These are phyloP conservation scores for Paradisaea rubra DNA, from an alignment of 2,113 vertebrate species.

Conservation along the genomic window DNA sequence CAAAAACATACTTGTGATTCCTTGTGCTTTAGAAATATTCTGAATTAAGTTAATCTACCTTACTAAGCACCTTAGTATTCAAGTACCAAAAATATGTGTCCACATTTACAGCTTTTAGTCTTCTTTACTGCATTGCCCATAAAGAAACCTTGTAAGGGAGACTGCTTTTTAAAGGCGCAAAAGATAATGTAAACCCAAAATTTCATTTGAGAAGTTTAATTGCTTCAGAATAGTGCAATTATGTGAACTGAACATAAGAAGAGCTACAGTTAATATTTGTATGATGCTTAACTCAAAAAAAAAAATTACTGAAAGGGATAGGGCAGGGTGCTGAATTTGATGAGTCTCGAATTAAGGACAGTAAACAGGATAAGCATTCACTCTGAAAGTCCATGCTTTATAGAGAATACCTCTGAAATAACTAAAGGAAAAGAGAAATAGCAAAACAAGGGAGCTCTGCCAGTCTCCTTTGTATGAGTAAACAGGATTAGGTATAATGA, in stretches of 20 bases:
- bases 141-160: background rate
- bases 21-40: background rate
- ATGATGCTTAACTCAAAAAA: conserved; percentile 43
- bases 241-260: background rate
- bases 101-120: background rate
- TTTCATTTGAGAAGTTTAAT: conserved; percentile 34
- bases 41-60: background rate
- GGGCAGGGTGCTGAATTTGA: conserved; percentile 7
- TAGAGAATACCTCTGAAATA: conserved; percentile 16
- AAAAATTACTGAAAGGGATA: conserved; percentile 46
- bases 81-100: background rate
- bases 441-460: conserved; percentile 19
- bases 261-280: conserved; percentile 31
- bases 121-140: background rate
- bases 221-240: conserved; percentile 43
- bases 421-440: conserved; percentile 9
- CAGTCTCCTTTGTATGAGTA: conserved; percentile 46
- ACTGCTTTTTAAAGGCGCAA: background rate
- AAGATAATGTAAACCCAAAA: conserved; percentile 33
- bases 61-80: background rate
- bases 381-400: background rate
- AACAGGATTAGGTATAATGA: conserved; percentile 71
- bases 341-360: conserved; percentile 10
- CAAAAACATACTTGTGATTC: background rate
- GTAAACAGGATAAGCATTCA: conserved; percentile 51